phyloP scores from a whole-genome alignment of 2,113 vertebrate genomes.

The Ctenodactylus gundi region DNA sequence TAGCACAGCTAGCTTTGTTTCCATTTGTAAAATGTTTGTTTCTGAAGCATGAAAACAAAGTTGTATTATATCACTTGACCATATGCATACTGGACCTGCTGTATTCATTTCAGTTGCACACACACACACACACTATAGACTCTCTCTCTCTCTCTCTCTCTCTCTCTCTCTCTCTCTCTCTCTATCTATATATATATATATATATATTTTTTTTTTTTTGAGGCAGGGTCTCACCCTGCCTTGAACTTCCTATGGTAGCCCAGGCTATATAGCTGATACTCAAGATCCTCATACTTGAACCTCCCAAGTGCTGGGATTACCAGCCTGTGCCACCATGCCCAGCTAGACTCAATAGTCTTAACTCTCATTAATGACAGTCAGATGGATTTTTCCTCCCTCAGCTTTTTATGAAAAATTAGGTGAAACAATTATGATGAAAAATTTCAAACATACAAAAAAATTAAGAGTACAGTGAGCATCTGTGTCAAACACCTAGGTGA shows the following conservation, averaged over 20 bases:
- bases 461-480: neutral
- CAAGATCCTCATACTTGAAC: neutral
- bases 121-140: too few species aligned
- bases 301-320: neutral
- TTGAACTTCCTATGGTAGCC: neutral
- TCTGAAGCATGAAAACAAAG: slow-evolving; percentile 51
- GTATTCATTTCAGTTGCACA: too few species aligned
- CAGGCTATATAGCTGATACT: neutral
- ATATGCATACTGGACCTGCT: slow-evolving; percentile 44
- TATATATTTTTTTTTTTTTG: too few species aligned
- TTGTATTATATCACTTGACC: slow-evolving; percentile 29
- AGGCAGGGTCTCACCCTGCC: neutral
- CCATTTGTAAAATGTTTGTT: slow-evolving; percentile 46
- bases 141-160: too few species aligned
- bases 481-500: neutral
- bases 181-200: too few species aligned
- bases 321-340: neutral
- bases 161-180: too few species aligned
- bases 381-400: neutral
- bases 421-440: too few species aligned
- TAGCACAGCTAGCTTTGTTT: slow-evolving; percentile 15
- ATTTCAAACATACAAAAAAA: slow-evolving; percentile 26
- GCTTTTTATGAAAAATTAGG: too few species aligned
- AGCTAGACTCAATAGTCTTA: neutral
- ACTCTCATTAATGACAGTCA: neutral